Percentiles rank a stretch among this genome's conserved stretches.
Conservation (phyloP, 2,888 invertebrate genomes). For the Allygus modestus region DNA sequence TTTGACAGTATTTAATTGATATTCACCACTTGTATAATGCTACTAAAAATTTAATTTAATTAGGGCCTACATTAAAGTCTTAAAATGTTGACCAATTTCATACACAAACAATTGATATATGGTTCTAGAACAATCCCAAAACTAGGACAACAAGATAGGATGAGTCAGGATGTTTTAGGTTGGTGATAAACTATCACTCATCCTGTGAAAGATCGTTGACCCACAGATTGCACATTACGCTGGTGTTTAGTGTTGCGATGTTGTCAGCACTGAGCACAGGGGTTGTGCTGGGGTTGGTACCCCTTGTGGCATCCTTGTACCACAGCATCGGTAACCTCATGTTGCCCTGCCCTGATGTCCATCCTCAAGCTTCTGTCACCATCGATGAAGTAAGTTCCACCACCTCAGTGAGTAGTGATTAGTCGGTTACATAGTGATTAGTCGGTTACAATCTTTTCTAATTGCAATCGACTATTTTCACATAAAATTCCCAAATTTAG, state of each 20-base stretch:
- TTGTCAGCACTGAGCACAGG: not conserved
- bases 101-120: no score
- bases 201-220: slow-evolving; percentile 43
- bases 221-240: not conserved
- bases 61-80: no score
- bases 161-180: not conserved
- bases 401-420: no score
- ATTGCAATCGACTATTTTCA: no score
- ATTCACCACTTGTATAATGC: no score
- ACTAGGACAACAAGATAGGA: slow-evolving; percentile 15
- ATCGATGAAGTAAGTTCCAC: slow-evolving; percentile 5
- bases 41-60: no score
- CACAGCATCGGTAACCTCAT: slow-evolving; percentile 1
- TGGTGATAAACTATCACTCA: slow-evolving; percentile 22
- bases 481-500: no score
- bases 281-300: slow-evolving; percentile 28
- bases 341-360: slow-evolving; percentile 23
- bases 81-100: no score
- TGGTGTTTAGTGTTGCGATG: not conserved
- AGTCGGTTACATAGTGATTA: no score
- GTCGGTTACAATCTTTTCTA: no score
- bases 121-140: no score
- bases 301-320: slow-evolving; percentile 17
- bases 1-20: no score
- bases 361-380: not conserved